A percentile compares a stretch with the other conserved stretches of the same genome.
These are phyloP conservation scores for Chymomyza caudatula DNA, from an alignment of 2,888 invertebrate genomes.

Conservation along the genomic window DNA sequence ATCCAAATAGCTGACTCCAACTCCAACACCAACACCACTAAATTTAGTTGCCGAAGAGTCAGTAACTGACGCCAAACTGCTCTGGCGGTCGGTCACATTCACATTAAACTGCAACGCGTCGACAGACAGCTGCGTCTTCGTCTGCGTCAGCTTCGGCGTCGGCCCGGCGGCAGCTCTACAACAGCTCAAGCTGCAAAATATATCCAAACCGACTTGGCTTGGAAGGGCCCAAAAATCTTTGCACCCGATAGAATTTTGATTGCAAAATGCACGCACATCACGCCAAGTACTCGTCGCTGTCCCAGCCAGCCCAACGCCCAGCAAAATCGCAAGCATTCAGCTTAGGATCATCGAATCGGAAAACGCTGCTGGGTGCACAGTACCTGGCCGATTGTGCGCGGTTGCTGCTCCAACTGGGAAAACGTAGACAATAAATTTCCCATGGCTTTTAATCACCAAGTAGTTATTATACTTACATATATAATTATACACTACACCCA, in stretches of 20 bases:
- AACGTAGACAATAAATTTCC: slow-evolving; percentile 65
- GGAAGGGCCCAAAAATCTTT: slow-evolving; percentile 54
- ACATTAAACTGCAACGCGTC: slow-evolving; percentile 64
- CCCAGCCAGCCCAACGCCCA: not conserved
- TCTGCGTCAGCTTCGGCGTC: slow-evolving; percentile 25
- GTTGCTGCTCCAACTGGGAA: slow-evolving; percentile 56
- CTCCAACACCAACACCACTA: slow-evolving; percentile 36
- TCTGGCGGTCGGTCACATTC: slow-evolving; percentile 59
- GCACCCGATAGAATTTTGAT: slow-evolving; percentile 69
- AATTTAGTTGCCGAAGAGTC: slow-evolving; percentile 60
- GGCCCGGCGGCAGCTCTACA: slow-evolving; percentile 33
- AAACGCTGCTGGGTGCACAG: slow-evolving; percentile 5
- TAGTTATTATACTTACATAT: slow-evolving; percentile 65
- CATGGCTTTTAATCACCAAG: slow-evolving; percentile 67
- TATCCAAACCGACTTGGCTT: slow-evolving; percentile 27
- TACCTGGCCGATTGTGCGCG: slow-evolving; percentile 19
- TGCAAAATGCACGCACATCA: slow-evolving; percentile 42
- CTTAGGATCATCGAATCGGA: slow-evolving; percentile 30
- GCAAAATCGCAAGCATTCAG: slow-evolving; percentile 5
- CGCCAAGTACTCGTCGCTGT: not conserved
- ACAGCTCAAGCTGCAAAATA: slow-evolving; percentile 17
- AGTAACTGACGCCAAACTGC: slow-evolving; percentile 21
- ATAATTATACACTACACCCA: slow-evolving; percentile 63
- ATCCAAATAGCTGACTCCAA: slow-evolving; percentile 54
- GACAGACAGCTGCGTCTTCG: slow-evolving; percentile 35